phyloP scores from a whole-genome alignment of 2,888 invertebrate species.

The Eupeodes luniger region DNA sequence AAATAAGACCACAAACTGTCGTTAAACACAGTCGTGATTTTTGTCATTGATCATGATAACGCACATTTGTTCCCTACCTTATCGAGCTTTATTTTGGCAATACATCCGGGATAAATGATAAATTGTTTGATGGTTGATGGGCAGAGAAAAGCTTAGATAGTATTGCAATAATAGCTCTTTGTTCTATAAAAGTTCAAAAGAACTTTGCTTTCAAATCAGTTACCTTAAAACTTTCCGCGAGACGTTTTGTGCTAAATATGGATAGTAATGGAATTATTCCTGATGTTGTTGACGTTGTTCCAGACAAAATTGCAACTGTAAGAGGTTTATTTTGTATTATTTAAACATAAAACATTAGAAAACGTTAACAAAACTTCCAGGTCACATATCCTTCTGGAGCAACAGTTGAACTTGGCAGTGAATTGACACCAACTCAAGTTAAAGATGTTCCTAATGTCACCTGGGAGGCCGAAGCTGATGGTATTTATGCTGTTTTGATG shows the following conservation, averaged over 20 bases:
- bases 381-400: slow-evolving; percentile 82
- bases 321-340: background rate
- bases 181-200: too few species aligned
- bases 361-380: slow-evolving; percentile 37
- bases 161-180: too few species aligned
- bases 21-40: too few species aligned
- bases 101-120: too few species aligned
- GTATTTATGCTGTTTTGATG: slow-evolving; percentile 91
- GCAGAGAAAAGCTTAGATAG: too few species aligned
- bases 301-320: slow-evolving; percentile 80
- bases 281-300: slow-evolving; percentile 89
- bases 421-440: slow-evolving; percentile 90
- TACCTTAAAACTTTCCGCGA: too few species aligned
- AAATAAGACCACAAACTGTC: too few species aligned
- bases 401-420: slow-evolving; percentile 88
- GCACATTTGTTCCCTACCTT: too few species aligned
- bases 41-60: too few species aligned
- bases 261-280: slow-evolving; percentile 88
- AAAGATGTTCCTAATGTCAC: slow-evolving; percentile 89
- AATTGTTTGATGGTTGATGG: too few species aligned
- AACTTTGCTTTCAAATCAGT: too few species aligned
- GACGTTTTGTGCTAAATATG: slow-evolving; percentile 65
- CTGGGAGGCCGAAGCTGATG: slow-evolving; percentile 87
- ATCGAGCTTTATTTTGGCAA: too few species aligned
- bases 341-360: background rate